phyloP scores from a whole-genome alignment of 1,140 invertebrate genomes.

The Sogatella furcifera region DNA sequence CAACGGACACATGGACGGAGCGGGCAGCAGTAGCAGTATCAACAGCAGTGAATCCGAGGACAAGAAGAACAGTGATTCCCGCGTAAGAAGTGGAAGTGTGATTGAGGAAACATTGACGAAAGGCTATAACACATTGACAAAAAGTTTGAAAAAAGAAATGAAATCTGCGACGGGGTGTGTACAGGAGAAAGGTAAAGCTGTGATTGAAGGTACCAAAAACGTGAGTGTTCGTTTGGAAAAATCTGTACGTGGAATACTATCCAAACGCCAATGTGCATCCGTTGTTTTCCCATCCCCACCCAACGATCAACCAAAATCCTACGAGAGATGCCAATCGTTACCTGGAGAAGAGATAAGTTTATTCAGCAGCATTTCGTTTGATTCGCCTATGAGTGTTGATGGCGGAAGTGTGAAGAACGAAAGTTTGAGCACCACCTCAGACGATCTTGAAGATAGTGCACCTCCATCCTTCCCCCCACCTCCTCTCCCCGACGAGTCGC shows the following conservation, averaged over 20 bases:
- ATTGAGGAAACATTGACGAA: constrained; percentile 8
- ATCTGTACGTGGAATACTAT: constrained; percentile 21
- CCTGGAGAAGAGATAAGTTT: constrained; percentile 35
- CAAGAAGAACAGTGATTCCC: background rate
- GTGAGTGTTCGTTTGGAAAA: constrained; percentile 23
- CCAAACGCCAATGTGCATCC: constrained; percentile 14
- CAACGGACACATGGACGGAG: background rate
- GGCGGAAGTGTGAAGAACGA: constrained; percentile 24
- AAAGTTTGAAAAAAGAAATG: constrained; percentile 15
- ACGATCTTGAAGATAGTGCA: constrained; percentile 31
- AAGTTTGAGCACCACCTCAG: constrained; percentile 22
- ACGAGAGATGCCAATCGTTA: constrained; percentile 32
- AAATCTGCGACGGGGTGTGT: constrained; percentile 21
- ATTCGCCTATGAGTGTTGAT: constrained; percentile 33
- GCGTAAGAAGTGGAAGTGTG: background rate
- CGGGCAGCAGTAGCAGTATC: background rate
- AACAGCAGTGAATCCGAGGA: background rate
- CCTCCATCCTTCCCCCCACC: constrained; percentile 47
- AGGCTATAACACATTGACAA: constrained; percentile 9
- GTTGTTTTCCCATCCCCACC: constrained; percentile 1
- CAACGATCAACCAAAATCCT: constrained; percentile 12
- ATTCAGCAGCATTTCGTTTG: constrained; percentile 37
- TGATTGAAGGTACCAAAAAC: constrained; percentile 24
- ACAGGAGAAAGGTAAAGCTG: constrained; percentile 22
- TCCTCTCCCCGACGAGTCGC: constrained; percentile 42